phyloP scores from a whole-genome alignment of 2,113 vertebrate species.

The Cricetomys ansorgei region DNA sequence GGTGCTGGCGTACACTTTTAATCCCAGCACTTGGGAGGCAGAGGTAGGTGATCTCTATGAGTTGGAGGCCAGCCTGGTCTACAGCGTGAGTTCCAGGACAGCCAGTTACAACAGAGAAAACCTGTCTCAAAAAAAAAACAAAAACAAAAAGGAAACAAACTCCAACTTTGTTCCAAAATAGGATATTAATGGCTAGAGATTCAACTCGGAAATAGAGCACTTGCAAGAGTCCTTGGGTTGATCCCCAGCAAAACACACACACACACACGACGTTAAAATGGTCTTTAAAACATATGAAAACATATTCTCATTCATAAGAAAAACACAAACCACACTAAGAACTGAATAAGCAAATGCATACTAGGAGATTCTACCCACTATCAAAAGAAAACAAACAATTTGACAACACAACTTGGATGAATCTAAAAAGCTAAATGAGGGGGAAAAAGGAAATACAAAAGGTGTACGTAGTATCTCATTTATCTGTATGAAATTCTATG shows the following conservation, averaged over 20 bases:
- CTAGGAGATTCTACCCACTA: neutral
- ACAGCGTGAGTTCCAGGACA: no score
- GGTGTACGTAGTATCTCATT: neutral
- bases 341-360: neutral
- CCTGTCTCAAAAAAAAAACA: no score
- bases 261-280: neutral
- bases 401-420: neutral
- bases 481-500: neutral
- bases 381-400: neutral
- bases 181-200: neutral
- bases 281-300: neutral
- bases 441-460: slow-evolving; percentile 2
- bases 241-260: neutral
- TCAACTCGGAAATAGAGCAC: neutral
- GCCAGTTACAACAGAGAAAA: no score
- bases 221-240: neutral
- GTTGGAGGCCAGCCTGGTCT: no score
- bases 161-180: neutral
- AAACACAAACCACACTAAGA: neutral
- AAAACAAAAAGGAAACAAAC: no score
- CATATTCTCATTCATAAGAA: slow-evolving; percentile 2
- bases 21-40: no score
- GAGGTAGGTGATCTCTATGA: no score
- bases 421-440: slow-evolving; percentile 7
- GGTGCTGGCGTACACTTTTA: no score